Evolutionary conservation across 2,113 vertebrate genomes (phyloP).

Genomic region (Ranitomeya imitator): DNA sequence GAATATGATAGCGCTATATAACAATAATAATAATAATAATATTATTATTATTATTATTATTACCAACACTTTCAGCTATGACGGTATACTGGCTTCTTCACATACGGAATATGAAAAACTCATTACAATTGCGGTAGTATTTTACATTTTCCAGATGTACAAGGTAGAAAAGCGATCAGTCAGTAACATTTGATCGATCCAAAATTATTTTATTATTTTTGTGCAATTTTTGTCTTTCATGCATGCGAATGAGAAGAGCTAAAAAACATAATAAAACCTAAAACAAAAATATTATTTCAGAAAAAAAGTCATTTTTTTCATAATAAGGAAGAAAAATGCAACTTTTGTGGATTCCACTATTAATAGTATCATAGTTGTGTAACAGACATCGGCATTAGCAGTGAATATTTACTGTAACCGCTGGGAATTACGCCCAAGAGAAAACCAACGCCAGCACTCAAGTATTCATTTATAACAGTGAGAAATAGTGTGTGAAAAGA

Average conservation of each 20-base stretch:
- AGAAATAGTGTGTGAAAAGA: background rate
- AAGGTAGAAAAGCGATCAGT: too few species aligned
- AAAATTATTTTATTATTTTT: too few species aligned
- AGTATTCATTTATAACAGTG: background rate
- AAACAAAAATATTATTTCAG: background rate
- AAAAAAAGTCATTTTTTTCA: background rate
- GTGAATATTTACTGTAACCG: slow-evolving; percentile 14
- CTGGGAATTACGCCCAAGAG: background rate
- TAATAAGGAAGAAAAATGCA: background rate
- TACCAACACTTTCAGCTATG: too few species aligned
- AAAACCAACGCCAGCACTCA: background rate
- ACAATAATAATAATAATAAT: too few species aligned
- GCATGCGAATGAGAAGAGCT: background rate
- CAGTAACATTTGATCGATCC: too few species aligned
- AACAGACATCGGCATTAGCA: slow-evolving; percentile 1
- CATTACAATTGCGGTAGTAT: too few species aligned
- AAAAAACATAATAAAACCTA: background rate
- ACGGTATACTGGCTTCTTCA: too few species aligned
- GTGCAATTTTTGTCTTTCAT: background rate
- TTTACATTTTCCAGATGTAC: too few species aligned
- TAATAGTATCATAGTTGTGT: background rate
- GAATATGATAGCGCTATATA: too few species aligned
- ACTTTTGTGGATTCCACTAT: background rate
- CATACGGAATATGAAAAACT: too few species aligned
- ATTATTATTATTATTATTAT: too few species aligned